Evolutionary conservation across 2,797 vertebrate species (phyloP), one percentile per base, ranked within the genome.

Genomic region (Pachyuromys duprasi): DNA sequence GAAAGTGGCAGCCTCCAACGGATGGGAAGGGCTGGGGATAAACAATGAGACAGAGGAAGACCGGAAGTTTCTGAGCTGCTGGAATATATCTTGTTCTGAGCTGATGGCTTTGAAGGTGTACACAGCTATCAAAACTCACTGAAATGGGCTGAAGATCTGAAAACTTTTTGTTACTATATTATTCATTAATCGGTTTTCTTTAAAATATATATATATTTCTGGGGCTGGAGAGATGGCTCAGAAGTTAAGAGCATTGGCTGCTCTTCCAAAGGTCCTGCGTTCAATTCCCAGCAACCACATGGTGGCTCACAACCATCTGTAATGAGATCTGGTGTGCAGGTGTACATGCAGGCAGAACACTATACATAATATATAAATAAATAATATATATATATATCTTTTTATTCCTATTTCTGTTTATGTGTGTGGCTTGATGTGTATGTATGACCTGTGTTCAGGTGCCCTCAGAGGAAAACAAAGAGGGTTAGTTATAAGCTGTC

Each of bases 91-190:
- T 87, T 75, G 5, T 49, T 83, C 45, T 74, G 49, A 20, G 12
- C 20, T 75, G 33, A 39, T 83, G 12, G 14, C 82, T 93, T 70
- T 80, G 67, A 49, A 33, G 36, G 63, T 14, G 31, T n/a, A 13
- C n/a, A 42, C 67, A 89, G 31, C 79, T 75, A 39, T 33, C 49
- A 57, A 95, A 95, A 90, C n/a, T 65, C 74, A 60, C 91, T 57
- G 69, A 92, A 90, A 31, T 65, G 24, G 31, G 33, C 55, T 90
- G 63, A 95, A 91, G 18, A 63, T 33, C 39, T 65, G 36, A 67
- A 14, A 0, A 3, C 57, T 75, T 53, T 90, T 75, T 83, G 74
- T 86, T 82, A 69, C 36, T 53, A 53, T 80, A 63, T 65, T 24
- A 31, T 36, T 86, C 65, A 63, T 49, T 3, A 62, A 93, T 67